Conservation (phyloP, 2,888 invertebrate genomes). For the Melikaiella ostensackeni region DNA sequence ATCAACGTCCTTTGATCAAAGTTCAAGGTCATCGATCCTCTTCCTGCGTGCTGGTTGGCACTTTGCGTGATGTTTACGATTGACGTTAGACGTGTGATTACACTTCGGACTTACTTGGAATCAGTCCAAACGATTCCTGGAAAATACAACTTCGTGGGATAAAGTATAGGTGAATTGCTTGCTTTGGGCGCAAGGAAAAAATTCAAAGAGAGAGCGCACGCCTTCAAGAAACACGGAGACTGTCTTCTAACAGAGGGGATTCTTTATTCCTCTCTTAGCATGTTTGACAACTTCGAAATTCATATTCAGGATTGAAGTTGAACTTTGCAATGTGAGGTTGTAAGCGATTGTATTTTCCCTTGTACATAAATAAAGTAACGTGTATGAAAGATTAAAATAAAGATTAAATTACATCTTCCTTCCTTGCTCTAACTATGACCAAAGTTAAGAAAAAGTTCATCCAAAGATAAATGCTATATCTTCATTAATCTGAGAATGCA, state of each 20-base stretch:
- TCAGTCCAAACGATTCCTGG: conserved; percentile 60
- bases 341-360: background rate
- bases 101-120: conserved; percentile 53
- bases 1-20: conserved; percentile 55
- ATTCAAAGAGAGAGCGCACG: background rate
- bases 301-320: background rate
- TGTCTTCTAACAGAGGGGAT: background rate
- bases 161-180: conserved; percentile 38
- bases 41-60: conserved; percentile 42
- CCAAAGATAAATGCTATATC: background rate
- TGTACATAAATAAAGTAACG: conserved; percentile 5
- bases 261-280: background rate
- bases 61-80: conserved; percentile 68
- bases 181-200: conserved; percentile 41
- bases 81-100: conserved; percentile 67
- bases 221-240: conserved; percentile 5
- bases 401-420: background rate
- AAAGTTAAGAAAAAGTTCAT: background rate
- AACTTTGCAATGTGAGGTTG: background rate
- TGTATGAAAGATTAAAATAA: background rate
- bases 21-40: conserved; percentile 62
- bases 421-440: background rate
- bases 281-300: background rate
- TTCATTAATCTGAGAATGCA: background rate
- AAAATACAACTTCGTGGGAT: conserved; percentile 58